phyloP scores from a whole-genome alignment of 1,140 invertebrate genomes.

The Teleopsis dalmanni region DNA sequence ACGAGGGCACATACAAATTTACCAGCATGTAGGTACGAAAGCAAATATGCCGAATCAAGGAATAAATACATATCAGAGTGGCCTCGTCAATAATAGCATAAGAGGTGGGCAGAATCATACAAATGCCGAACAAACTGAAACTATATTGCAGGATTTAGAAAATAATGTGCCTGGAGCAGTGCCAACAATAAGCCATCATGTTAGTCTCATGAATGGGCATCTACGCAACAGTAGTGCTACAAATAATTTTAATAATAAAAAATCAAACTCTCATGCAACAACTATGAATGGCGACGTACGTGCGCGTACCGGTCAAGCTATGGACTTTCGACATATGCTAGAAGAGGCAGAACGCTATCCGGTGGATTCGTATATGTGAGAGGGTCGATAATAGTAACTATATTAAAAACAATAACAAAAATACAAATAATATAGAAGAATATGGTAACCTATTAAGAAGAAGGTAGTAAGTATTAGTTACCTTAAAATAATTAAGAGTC shows the following conservation, averaged over 20 bases:
- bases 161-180: slow-evolving; percentile 41
- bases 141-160: slow-evolving; percentile 38
- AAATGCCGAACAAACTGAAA: slow-evolving; percentile 28
- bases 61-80: neutral
- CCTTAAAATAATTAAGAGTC: no score
- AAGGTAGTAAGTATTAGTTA: no score
- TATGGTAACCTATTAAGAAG: no score
- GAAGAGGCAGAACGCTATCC: slow-evolving; percentile 41
- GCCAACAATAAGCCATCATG: slow-evolving; percentile 42
- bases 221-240: slow-evolving; percentile 20
- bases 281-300: slow-evolving; percentile 35
- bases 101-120: neutral
- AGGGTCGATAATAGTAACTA: no score
- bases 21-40: neutral
- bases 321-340: slow-evolving; percentile 40
- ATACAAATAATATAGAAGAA: no score
- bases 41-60: neutral
- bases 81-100: neutral
- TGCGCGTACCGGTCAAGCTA: slow-evolving; percentile 16
- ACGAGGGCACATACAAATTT: slow-evolving; percentile 49
- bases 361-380: slow-evolving; percentile 41
- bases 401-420: no score
- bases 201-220: slow-evolving; percentile 42
- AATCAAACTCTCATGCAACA: slow-evolving; percentile 7
- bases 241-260: slow-evolving; percentile 7